phyloP scores from a whole-genome alignment of 1,140 invertebrate genomes.

The Heliconius himera region DNA sequence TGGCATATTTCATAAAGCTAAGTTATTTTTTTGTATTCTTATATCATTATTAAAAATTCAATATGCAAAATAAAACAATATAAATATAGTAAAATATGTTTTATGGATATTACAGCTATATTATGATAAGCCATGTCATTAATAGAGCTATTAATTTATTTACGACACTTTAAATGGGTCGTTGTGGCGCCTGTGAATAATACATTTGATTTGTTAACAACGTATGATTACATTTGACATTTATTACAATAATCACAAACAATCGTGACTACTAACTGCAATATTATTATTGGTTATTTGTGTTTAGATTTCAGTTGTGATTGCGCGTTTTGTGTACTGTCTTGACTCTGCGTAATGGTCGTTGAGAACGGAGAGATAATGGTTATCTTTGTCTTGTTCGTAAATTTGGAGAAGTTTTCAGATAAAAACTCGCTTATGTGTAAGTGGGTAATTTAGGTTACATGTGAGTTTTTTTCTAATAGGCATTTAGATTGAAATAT shows the following conservation, averaged over 20 bases:
- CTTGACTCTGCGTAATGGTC: background rate
- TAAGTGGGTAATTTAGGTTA: too few relatives aligned
- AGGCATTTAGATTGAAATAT: too few relatives aligned
- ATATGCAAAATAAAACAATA: background rate
- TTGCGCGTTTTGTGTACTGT: background rate
- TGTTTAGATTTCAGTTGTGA: background rate
- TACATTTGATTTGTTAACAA: constrained; percentile 40
- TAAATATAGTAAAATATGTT: constrained; percentile 5
- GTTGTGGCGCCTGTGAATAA: constrained; percentile 33
- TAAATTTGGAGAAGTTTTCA: too few relatives aligned
- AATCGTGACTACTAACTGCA: background rate
- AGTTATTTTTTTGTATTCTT: too few relatives aligned
- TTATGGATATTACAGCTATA: constrained; percentile 22
- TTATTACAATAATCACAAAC: constrained; percentile 35
- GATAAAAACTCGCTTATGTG: too few relatives aligned
- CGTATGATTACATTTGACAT: constrained; percentile 38
- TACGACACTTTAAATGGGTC: constrained; percentile 36
- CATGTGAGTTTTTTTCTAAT: too few relatives aligned
- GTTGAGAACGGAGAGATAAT: background rate
- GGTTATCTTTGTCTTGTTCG: too few relatives aligned
- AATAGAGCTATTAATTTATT: constrained; percentile 38
- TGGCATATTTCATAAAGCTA: too few relatives aligned
- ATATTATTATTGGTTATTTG: background rate
- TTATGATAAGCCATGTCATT: constrained; percentile 24
- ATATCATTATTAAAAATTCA: background rate